A percentile compares a stretch with the other conserved stretches of the same genome.
phyloP scores from a whole-genome alignment of 2,888 invertebrate genomes.

The Dorcus hopei region DNA sequence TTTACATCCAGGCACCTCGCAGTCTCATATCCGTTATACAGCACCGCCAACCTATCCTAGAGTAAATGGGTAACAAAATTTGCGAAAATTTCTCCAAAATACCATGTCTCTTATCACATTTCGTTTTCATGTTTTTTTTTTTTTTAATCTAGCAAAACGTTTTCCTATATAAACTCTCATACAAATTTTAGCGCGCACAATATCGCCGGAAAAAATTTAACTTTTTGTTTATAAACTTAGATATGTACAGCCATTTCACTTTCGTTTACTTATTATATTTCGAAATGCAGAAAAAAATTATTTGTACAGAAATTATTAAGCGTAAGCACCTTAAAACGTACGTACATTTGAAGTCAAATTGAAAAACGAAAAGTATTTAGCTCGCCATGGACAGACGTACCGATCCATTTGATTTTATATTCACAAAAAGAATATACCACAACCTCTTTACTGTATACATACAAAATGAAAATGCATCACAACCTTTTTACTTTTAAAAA shows the following conservation, averaged over 20 bases:
- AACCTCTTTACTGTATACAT: neutral
- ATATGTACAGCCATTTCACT: neutral
- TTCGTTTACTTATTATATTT: conserved; percentile 1
- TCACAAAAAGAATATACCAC: conserved; percentile 1
- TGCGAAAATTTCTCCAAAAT: conserved; percentile 37
- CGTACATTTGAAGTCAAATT: too few species aligned
- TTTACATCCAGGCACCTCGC: conserved; percentile 45
- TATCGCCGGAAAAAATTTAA: neutral
- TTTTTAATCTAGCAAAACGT: neutral
- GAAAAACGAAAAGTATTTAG: neutral
- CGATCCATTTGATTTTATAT: neutral
- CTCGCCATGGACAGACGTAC: neutral
- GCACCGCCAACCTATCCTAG: conserved; percentile 27
- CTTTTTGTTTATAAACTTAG: neutral
- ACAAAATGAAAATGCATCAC: conserved; percentile 8
- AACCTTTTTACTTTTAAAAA: conserved; percentile 1
- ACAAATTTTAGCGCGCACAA: too few species aligned
- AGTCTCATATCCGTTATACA: conserved; percentile 41
- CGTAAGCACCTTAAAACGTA: neutral
- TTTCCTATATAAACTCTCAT: too few species aligned
- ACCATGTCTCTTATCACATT: conserved; percentile 37
- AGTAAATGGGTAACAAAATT: conserved; percentile 25
- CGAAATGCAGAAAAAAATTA: neutral
- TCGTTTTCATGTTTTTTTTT: conserved; percentile 16
- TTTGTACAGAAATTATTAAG: neutral